Evolutionary conservation across 2,888 invertebrate species (phyloP).

Genomic region (Plagodis pulveraria): DNA sequence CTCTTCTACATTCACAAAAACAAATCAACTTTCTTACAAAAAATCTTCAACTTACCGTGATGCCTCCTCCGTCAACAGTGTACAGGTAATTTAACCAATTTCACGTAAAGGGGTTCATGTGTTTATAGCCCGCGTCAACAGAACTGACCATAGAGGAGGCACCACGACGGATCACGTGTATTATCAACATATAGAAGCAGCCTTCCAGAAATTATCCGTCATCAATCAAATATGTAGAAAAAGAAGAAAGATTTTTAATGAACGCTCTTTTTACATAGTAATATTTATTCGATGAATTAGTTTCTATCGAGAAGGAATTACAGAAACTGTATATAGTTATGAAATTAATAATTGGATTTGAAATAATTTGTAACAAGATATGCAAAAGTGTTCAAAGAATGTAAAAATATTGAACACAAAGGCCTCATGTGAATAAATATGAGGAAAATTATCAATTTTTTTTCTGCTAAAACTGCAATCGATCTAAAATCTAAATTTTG

Average conservation of each 20-base stretch:
- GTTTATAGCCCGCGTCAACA: conserved; percentile 72
- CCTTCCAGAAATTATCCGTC: conserved; percentile 78
- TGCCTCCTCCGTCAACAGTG: conserved; percentile 68
- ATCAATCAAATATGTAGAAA: conserved; percentile 70
- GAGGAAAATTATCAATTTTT: too few species aligned
- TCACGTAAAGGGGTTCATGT: conserved; percentile 34
- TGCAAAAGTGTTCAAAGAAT: too few species aligned
- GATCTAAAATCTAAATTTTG: too few species aligned
- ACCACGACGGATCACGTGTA: conserved; percentile 70
- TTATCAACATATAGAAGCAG: conserved; percentile 49
- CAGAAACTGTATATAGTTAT: too few species aligned
- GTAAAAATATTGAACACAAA: too few species aligned
- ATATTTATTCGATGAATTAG: too few species aligned
- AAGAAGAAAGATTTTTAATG: conserved; percentile 42
- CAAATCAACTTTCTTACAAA: conserved; percentile 20
- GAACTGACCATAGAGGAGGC: conserved; percentile 83
- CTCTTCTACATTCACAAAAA: conserved; percentile 30
- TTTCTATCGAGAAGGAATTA: too few species aligned
- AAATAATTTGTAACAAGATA: too few species aligned
- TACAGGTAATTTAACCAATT: conserved; percentile 34
- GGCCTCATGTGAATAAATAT: too few species aligned
- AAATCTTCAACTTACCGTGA: conserved; percentile 71
- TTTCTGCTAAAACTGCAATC: too few species aligned
- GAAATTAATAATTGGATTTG: too few species aligned
- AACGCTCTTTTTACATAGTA: conserved; percentile 42